Evolutionary conservation across 2,113 vertebrate species (phyloP).

Genomic region (Myrmophylax atrothorax): DNA sequence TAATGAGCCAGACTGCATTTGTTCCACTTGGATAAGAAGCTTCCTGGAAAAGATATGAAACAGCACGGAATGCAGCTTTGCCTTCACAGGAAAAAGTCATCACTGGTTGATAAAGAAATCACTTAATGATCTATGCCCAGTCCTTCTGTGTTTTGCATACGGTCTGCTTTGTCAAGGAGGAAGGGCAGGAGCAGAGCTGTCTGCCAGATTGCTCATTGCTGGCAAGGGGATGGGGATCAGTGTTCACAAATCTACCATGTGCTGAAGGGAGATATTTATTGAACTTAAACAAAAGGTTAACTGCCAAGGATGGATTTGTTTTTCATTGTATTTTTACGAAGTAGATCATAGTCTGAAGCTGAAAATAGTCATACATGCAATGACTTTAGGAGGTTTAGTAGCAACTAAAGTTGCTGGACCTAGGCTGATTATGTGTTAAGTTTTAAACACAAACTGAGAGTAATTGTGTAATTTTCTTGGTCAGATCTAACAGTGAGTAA

Average conservation of each 20-base stretch:
- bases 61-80: neutral
- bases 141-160: neutral
- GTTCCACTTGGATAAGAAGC: neutral
- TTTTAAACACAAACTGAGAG: neutral
- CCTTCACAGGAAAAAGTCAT: neutral
- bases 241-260: neutral
- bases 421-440: neutral
- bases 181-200: neutral
- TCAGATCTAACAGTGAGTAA: neutral
- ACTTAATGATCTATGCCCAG: neutral
- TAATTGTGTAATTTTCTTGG: neutral
- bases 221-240: neutral
- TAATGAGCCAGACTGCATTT: neutral
- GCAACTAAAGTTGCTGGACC: neutral
- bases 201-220: neutral
- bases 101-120: neutral
- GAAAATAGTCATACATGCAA: neutral
- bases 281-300: constrained; percentile 7
- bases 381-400: neutral
- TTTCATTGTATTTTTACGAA: neutral
- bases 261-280: neutral
- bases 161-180: neutral
- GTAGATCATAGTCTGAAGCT: neutral
- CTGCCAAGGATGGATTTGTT: neutral
- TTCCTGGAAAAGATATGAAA: neutral